These are phyloP conservation scores for Caranx ignobilis DNA, from an alignment of 2,113 vertebrate genomes.

Conservation along the genomic window DNA sequence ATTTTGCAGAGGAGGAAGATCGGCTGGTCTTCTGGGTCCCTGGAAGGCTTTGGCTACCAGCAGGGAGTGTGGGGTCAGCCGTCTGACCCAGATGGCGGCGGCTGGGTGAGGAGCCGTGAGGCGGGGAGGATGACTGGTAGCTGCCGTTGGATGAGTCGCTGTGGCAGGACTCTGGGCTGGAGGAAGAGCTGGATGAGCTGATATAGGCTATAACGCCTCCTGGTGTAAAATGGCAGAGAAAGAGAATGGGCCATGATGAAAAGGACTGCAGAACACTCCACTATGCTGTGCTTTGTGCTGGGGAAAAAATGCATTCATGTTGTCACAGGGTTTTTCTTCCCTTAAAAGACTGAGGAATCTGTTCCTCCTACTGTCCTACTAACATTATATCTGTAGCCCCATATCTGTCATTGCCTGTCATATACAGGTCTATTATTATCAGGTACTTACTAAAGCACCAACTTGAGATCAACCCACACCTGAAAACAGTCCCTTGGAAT, in stretches of 20 bases:
- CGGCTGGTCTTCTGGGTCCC: constrained; percentile 87
- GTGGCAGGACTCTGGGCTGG: constrained; percentile 95
- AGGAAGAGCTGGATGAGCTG: constrained; percentile 92
- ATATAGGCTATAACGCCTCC: constrained; percentile 97
- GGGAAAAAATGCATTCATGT: not conserved
- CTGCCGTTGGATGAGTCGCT: constrained; percentile 95
- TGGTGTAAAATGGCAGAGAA: constrained; percentile 64
- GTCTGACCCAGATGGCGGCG: constrained; percentile 59
- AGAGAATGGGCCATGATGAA: not conserved
- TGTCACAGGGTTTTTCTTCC: not conserved
- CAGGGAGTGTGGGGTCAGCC: constrained; percentile 9
- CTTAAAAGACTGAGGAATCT: not conserved
- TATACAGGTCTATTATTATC: not conserved
- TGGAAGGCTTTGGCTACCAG: constrained; percentile 68
- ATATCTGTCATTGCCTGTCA: not conserved
- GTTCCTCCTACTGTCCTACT: not conserved
- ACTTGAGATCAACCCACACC: not conserved
- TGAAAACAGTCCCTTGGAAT: not conserved
- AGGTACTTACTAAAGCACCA: not conserved
- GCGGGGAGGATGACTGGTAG: constrained; percentile 91
- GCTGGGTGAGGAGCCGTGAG: constrained; percentile 85
- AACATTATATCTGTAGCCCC: not conserved
- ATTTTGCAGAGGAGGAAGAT: constrained; percentile 81
- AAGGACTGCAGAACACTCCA: not conserved
- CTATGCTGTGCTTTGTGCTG: not conserved